These are phyloP conservation scores for Epistrophe eligans DNA, from an alignment of 2,888 invertebrate genomes.

Conservation along the genomic window DNA sequence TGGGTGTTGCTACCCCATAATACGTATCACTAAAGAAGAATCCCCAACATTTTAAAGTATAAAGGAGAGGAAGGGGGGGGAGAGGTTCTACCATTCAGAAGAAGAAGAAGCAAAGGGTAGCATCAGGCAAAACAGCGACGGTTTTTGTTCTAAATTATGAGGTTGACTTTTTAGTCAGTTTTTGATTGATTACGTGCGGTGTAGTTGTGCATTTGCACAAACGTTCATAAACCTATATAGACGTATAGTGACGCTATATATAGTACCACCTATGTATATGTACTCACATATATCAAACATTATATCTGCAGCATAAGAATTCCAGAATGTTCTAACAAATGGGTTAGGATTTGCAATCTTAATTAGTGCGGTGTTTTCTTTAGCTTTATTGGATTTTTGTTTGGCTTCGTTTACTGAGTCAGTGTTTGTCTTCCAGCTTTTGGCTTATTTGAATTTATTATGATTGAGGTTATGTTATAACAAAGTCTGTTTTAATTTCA, in stretches of 20 bases:
- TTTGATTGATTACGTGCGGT: conserved; percentile 74
- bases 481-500: background rate
- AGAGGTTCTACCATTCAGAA: too few species aligned
- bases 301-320: conserved; percentile 54
- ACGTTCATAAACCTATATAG: too few species aligned
- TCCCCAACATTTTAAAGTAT: background rate
- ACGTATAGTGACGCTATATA: too few species aligned
- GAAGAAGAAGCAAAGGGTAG: conserved; percentile 9
- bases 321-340: conserved; percentile 55
- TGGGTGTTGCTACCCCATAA: background rate
- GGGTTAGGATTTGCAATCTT: conserved; percentile 69
- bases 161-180: conserved; percentile 75
- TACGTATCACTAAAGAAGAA: too few species aligned
- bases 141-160: conserved; percentile 72
- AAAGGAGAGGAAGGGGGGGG: too few species aligned
- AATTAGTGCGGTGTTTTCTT: conserved; percentile 68
- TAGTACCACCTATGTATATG: background rate
- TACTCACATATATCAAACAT: background rate
- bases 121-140: conserved; percentile 41
- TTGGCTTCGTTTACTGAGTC: background rate
- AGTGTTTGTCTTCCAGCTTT: background rate
- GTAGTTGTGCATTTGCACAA: conserved; percentile 5
- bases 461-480: background rate
- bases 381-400: conserved; percentile 25
- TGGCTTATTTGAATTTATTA: conserved; percentile 1